Evolutionary conservation across 2,113 vertebrate species (phyloP).

Genomic region (Cyanocitta stelleri): DNA sequence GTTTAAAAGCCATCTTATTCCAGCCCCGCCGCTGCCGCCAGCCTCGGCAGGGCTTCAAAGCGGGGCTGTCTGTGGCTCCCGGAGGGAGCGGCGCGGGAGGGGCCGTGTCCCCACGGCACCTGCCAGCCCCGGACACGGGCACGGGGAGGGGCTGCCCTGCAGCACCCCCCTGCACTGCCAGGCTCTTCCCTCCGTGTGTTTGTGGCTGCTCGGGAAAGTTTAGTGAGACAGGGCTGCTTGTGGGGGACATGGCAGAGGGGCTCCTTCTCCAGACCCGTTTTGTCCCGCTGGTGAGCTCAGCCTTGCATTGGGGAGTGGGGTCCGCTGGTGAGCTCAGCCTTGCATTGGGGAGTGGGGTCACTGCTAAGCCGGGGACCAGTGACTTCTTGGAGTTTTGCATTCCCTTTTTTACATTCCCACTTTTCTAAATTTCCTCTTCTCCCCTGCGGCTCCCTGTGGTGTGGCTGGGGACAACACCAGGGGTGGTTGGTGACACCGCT

Average conservation of each 20-base stretch:
- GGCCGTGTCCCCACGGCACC: background rate
- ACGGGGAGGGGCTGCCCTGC: background rate
- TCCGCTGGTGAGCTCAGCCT: background rate
- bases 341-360: fast-evolving
- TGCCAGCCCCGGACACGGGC: background rate
- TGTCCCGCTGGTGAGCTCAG: background rate
- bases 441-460: fast-evolving
- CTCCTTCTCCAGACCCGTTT: background rate
- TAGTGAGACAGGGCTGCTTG: background rate
- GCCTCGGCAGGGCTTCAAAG: slow-evolving; percentile 32
- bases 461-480: background rate
- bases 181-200: fast-evolving
- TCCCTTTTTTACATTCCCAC: background rate
- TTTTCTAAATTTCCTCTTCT: background rate
- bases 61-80: background rate
- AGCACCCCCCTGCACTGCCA: fast-evolving
- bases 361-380: fast-evolving
- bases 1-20: slow-evolving; percentile 25
- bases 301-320: background rate
- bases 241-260: fast-evolving
- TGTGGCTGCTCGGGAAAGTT: fast-evolving
- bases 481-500: fast-evolving
- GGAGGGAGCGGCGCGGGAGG: background rate
- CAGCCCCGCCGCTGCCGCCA: background rate
- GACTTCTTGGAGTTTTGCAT: background rate